Conservation (phyloP, 2,113 vertebrate species). For the Pseudopipra pipra region DNA sequence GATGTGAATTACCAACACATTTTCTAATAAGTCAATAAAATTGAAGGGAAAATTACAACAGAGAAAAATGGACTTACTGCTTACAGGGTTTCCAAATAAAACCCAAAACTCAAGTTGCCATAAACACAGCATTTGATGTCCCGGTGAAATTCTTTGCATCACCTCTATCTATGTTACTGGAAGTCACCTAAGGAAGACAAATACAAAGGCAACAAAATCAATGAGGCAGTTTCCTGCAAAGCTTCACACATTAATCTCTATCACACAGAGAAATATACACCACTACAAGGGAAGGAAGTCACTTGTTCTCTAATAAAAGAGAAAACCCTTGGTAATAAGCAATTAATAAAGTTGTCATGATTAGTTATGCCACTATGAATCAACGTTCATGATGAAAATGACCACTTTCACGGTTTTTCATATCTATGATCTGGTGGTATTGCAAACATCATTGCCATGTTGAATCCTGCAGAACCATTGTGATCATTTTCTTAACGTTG, state of each 20-base stretch:
- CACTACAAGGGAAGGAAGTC: constrained; percentile 73
- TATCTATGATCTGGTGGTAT: constrained; percentile 23
- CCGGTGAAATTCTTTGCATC: constrained; percentile 72
- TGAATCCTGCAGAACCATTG: background rate
- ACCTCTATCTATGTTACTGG: constrained; percentile 76
- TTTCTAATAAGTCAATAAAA: constrained; percentile 36
- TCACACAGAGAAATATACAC: constrained; percentile 74
- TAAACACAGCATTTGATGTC: constrained; percentile 62
- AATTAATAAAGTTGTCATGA: constrained; percentile 82
- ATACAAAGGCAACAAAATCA: constrained; percentile 81
- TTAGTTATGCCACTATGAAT: constrained; percentile 79
- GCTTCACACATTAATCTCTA: constrained; percentile 81
- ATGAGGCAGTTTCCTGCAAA: constrained; percentile 81
- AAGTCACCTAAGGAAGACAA: constrained; percentile 83
- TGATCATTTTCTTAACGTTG: background rate
- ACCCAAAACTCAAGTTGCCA: constrained; percentile 51
- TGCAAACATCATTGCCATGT: background rate
- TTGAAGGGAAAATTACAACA: background rate
- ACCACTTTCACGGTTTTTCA: constrained; percentile 43
- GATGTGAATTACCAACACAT: background rate
- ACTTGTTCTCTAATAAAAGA: constrained; percentile 82
- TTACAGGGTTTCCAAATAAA: constrained; percentile 54
- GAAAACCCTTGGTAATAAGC: constrained; percentile 78
- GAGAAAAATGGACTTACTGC: background rate
- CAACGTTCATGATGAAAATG: constrained; percentile 69